Percentiles rank a stretch among this genome's conserved stretches.
These are phyloP conservation scores for Olivierus martensii DNA, from an alignment of 1,140 invertebrate species.

Conservation along the genomic window DNA sequence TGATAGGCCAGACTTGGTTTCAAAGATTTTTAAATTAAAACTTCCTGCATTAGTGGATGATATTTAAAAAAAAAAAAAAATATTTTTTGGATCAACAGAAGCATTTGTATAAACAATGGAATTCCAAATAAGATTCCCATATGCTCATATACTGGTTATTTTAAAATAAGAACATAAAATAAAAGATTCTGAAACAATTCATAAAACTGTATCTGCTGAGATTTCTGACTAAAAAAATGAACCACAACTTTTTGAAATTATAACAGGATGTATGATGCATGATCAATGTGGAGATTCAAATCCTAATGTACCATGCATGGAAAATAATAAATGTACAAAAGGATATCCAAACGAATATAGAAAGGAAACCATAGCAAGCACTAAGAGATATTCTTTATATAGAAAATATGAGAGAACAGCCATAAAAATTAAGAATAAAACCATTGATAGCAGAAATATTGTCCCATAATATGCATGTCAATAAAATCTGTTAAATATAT, in stretches of 20 bases:
- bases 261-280: slow-evolving; percentile 29
- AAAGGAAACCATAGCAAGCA: neutral
- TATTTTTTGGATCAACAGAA: slow-evolving; percentile 4
- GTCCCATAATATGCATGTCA: slow-evolving; percentile 24
- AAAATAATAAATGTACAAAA: slow-evolving; percentile 18
- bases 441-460: slow-evolving; percentile 22
- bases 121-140: slow-evolving; percentile 33
- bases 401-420: slow-evolving; percentile 5
- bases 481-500: slow-evolving; percentile 24
- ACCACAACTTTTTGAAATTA: slow-evolving; percentile 32
- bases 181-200: slow-evolving; percentile 7
- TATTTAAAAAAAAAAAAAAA: slow-evolving; percentile 17
- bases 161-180: slow-evolving; percentile 6
- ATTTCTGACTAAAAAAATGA: neutral
- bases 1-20: slow-evolving; percentile 30
- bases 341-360: slow-evolving; percentile 7
- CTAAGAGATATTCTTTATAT: slow-evolving; percentile 14
- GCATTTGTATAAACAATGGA: slow-evolving; percentile 25
- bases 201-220: slow-evolving; percentile 13
- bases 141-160: slow-evolving; percentile 28
- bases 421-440: neutral
- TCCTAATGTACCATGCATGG: slow-evolving; percentile 22
- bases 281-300: slow-evolving; percentile 20
- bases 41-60: slow-evolving; percentile 22
- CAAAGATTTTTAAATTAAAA: slow-evolving; percentile 32